phyloP scores from a whole-genome alignment of 2,797 vertebrate genomes.

The Alauda arvensis region DNA sequence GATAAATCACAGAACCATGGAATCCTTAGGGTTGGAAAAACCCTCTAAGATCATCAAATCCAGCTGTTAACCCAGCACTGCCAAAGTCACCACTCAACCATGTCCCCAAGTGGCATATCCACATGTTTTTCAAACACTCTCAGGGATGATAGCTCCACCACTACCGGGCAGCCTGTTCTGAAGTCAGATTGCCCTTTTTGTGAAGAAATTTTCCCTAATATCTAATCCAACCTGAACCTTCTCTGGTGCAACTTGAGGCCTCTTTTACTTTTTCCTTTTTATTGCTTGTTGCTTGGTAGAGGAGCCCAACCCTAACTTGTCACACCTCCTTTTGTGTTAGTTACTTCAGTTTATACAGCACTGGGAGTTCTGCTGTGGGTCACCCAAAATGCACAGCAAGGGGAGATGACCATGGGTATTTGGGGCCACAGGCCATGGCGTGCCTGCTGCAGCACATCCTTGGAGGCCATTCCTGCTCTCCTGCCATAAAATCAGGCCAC shows the following conservation, averaged over 20 bases:
- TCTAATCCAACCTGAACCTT: background rate
- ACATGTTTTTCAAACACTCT: background rate
- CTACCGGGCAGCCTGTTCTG: background rate
- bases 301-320: background rate
- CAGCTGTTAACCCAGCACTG: background rate
- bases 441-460: background rate
- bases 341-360: background rate
- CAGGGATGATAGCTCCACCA: background rate
- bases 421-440: background rate
- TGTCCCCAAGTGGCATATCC: background rate
- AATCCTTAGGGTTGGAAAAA: background rate
- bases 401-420: fast-evolving
- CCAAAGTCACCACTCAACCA: background rate
- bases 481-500: background rate
- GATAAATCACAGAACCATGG: background rate
- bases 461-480: background rate
- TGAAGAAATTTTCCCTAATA: background rate
- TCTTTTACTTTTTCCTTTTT: background rate
- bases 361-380: background rate
- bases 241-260: background rate
- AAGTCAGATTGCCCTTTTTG: background rate
- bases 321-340: background rate
- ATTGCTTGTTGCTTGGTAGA: background rate
- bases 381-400: background rate
- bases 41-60: background rate